Evolutionary conservation across 2,113 vertebrate species (phyloP).

Genomic region (Podarcis muralis): DNA sequence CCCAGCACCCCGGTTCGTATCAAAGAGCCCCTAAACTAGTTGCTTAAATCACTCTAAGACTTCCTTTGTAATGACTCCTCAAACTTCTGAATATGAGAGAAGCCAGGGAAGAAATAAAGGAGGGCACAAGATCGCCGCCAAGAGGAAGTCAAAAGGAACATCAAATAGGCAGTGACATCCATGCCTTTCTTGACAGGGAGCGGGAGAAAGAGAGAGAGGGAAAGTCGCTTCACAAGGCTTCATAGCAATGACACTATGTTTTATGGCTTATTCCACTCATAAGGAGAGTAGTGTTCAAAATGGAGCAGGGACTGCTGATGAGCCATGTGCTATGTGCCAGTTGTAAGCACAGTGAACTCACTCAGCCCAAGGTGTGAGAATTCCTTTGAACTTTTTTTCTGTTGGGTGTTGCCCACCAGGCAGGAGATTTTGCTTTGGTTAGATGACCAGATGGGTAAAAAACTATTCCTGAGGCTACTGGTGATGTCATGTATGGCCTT

Average conservation of each 20-base stretch:
- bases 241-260: not conserved
- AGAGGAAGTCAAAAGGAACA: not conserved
- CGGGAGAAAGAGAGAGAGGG: accelerated
- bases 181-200: too few species aligned
- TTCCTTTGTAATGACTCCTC: accelerated
- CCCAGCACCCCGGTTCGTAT: not conserved
- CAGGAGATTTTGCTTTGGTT: not conserved
- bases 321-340: not conserved
- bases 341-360: not conserved
- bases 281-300: accelerated
- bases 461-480: slow-evolving; percentile 18
- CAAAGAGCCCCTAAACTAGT: not conserved
- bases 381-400: accelerated
- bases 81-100: not conserved
- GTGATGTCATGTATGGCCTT: not conserved
- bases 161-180: not conserved
- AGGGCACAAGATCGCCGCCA: not conserved
- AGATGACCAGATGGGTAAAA: not conserved
- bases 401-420: not conserved
- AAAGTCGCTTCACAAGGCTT: not conserved
- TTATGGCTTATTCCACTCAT: slow-evolving; percentile 59
- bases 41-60: not conserved
- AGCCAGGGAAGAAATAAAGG: not conserved
- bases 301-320: accelerated
- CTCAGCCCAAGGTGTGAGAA: accelerated